Evolutionary conservation across 2,113 vertebrate genomes (phyloP).

Genomic region (Pachyramphus minor): DNA sequence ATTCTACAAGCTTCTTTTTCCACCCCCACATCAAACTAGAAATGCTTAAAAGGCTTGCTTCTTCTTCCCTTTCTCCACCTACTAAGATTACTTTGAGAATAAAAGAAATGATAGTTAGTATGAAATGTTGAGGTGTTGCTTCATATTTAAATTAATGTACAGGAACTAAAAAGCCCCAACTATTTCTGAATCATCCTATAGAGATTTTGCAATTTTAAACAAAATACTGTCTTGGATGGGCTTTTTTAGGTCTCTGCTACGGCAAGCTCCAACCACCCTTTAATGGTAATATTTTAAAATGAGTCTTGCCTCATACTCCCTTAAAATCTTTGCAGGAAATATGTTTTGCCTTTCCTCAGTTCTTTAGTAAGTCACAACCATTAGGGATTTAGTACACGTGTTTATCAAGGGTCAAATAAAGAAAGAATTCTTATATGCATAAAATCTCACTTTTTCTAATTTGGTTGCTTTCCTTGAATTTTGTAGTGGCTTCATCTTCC

Average conservation of each 20-base stretch:
- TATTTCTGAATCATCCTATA: slow-evolving; percentile 1
- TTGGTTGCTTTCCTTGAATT: not conserved
- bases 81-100: slow-evolving; percentile 44
- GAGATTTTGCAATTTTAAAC: slow-evolving; percentile 21
- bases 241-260: not conserved
- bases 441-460: not conserved
- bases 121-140: slow-evolving; percentile 43
- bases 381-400: not conserved
- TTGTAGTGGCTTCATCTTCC: not conserved
- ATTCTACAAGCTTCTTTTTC: slow-evolving; percentile 53
- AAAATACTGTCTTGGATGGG: not conserved
- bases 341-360: not conserved
- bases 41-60: slow-evolving; percentile 25
- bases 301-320: not conserved
- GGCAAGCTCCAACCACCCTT: not conserved
- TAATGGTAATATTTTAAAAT: not conserved
- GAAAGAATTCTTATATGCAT: not conserved
- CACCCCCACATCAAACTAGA: slow-evolving; percentile 34
- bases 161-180: not conserved
- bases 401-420: not conserved
- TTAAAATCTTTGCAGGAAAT: not conserved
- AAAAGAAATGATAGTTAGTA: slow-evolving; percentile 46
- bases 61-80: slow-evolving; percentile 27
- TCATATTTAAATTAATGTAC: slow-evolving; percentile 28
- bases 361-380: not conserved